Evolutionary conservation across 64 coral and sea anemone species (phyloP).

Genomic region (Anthopleura sola): DNA sequence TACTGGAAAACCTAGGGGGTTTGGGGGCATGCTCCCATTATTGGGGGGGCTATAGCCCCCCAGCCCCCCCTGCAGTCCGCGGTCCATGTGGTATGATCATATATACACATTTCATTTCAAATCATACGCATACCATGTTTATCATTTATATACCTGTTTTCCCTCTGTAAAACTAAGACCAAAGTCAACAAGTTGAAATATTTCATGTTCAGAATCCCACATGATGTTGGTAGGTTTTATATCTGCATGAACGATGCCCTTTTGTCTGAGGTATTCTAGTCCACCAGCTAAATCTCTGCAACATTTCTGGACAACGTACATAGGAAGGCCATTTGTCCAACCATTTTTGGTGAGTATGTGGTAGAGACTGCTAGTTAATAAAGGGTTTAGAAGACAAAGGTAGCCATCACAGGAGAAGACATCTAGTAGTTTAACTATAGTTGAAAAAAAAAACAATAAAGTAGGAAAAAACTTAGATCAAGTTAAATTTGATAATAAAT

Average conservation of each 20-base stretch:
- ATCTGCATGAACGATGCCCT: constrained; percentile 75
- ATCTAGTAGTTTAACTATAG: constrained; percentile 25
- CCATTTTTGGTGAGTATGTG: neutral
- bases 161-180: constrained; percentile 67
- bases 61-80: too few species aligned
- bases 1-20: too few species aligned
- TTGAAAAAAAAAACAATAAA: neutral
- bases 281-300: constrained; percentile 57
- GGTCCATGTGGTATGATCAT: too few species aligned
- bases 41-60: too few species aligned
- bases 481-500: neutral
- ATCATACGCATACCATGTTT: too few species aligned
- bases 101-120: too few species aligned
- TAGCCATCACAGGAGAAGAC: constrained; percentile 30
- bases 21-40: too few species aligned
- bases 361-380: neutral
- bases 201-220: constrained; percentile 65
- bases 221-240: constrained; percentile 86
- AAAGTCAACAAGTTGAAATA: constrained; percentile 84
- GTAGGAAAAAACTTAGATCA: neutral
- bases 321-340: constrained; percentile 53
- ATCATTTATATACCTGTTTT: constrained; percentile 48
- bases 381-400: neutral
- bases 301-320: constrained; percentile 70
- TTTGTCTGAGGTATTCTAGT: constrained; percentile 34